phyloP scores from a whole-genome alignment of 2,888 invertebrate species.

The Rotaria macrura region DNA sequence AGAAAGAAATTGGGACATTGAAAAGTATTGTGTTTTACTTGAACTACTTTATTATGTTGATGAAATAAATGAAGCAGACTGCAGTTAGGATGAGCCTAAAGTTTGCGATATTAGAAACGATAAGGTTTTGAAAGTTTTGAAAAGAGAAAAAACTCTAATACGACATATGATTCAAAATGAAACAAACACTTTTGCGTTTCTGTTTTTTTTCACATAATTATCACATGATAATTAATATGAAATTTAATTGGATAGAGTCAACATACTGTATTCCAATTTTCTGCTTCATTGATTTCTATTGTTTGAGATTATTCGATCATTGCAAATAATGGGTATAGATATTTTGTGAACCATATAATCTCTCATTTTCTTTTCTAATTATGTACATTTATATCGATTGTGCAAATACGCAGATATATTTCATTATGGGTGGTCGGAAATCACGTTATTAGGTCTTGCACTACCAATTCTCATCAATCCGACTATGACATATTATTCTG shows the following conservation, averaged over 20 bases:
- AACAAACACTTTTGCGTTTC: background rate
- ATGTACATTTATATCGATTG: background rate
- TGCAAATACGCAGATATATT: background rate
- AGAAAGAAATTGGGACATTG: conserved; percentile 58
- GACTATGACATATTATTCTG: too few species aligned
- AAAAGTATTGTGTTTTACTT: background rate
- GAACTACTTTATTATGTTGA: conserved; percentile 72
- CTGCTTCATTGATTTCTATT: background rate
- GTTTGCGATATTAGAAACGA: conserved; percentile 97
- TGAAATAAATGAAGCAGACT: conserved; percentile 91
- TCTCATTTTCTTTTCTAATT: background rate
- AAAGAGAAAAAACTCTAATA: background rate
- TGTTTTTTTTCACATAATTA: background rate
- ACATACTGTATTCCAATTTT: background rate
- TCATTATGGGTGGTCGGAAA: too few species aligned
- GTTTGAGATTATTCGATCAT: too few species aligned
- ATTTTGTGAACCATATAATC: background rate
- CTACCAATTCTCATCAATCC: too few species aligned
- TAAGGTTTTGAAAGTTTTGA: conserved; percentile 82
- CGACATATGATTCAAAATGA: background rate
- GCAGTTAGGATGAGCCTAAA: conserved; percentile 87
- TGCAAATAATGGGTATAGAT: too few species aligned
- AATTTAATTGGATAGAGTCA: background rate
- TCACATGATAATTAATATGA: background rate
- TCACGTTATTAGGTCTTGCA: too few species aligned